A percentile compares a stretch with the other conserved stretches of the same genome.
These are phyloP conservation scores for Rhinella marina DNA, from an alignment of 2,797 vertebrate species.

Conservation along the genomic window DNA sequence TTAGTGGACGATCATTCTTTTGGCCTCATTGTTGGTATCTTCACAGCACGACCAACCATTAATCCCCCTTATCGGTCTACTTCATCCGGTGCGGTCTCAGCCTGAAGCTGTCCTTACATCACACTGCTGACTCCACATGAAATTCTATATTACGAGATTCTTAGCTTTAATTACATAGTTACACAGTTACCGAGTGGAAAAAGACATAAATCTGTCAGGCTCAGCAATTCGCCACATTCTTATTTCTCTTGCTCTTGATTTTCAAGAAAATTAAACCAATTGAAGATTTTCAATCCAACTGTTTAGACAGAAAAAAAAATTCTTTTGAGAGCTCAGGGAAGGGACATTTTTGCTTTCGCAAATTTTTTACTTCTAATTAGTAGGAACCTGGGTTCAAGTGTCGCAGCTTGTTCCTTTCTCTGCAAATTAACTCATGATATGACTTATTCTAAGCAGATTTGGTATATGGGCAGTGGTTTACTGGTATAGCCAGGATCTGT, in stretches of 20 bases:
- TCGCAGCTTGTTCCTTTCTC: neutral
- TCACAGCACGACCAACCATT: neutral
- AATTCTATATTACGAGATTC: conserved; percentile 27
- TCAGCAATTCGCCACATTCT: conserved; percentile 33
- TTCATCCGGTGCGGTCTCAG: neutral
- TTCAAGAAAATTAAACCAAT: conserved; percentile 24
- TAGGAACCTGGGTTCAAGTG: neutral
- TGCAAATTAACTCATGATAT: neutral
- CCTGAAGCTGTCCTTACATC: conserved; percentile 33
- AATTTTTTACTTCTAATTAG: neutral
- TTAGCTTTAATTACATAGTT: conserved; percentile 29
- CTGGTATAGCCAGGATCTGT: neutral
- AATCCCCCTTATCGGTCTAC: conserved; percentile 13
- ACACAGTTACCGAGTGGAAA: conserved; percentile 13
- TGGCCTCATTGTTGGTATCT: neutral
- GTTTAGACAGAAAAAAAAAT: neutral
- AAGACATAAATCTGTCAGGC: conserved; percentile 33
- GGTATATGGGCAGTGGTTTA: neutral
- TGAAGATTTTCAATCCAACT: neutral
- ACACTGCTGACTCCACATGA: conserved; percentile 21
- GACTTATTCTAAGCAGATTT: neutral
- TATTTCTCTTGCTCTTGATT: conserved; percentile 24
- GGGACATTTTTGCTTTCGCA: neutral
- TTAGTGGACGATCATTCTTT: neutral
- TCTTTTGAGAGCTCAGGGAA: neutral